Conservation (phyloP, 2,113 vertebrate species). For the Cavia aperea region DNA sequence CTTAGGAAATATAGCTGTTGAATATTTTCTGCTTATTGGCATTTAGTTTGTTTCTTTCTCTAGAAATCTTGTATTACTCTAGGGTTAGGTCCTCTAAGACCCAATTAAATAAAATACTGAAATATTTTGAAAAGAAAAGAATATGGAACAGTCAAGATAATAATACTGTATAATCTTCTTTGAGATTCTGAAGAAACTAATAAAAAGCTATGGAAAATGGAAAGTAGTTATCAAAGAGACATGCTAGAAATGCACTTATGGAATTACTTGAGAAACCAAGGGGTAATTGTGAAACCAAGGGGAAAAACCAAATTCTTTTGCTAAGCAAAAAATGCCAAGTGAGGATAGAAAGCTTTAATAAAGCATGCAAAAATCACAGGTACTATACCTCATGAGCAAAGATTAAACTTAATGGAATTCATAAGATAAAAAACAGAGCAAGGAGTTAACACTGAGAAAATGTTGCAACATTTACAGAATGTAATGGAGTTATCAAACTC, state of each 20-base stretch:
- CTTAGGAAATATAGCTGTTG: neutral
- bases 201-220: constrained; percentile 51
- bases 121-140: constrained; percentile 44
- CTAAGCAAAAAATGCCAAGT: constrained; percentile 52
- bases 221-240: constrained; percentile 49
- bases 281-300: constrained; percentile 37
- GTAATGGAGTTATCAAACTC: constrained; percentile 26
- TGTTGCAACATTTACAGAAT: neutral
- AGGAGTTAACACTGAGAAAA: constrained; percentile 37
- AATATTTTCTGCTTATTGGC: constrained; percentile 36
- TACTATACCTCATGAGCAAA: neutral
- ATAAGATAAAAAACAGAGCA: constrained; percentile 19
- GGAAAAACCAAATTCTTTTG: constrained; percentile 27
- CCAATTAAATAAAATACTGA: neutral
- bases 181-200: constrained; percentile 18
- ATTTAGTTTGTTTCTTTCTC: constrained; percentile 43
- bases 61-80: constrained; percentile 33
- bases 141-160: constrained; percentile 13
- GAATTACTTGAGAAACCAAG: constrained; percentile 37
- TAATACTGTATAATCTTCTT: constrained; percentile 3
- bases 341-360: constrained; percentile 49
- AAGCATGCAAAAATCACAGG: neutral
- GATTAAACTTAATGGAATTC: constrained; percentile 38
- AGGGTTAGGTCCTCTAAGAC: constrained; percentile 12
- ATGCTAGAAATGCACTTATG: constrained; percentile 38